These are phyloP conservation scores for Lapara coniferarum DNA, from an alignment of 2,888 invertebrate genomes.

Conservation along the genomic window DNA sequence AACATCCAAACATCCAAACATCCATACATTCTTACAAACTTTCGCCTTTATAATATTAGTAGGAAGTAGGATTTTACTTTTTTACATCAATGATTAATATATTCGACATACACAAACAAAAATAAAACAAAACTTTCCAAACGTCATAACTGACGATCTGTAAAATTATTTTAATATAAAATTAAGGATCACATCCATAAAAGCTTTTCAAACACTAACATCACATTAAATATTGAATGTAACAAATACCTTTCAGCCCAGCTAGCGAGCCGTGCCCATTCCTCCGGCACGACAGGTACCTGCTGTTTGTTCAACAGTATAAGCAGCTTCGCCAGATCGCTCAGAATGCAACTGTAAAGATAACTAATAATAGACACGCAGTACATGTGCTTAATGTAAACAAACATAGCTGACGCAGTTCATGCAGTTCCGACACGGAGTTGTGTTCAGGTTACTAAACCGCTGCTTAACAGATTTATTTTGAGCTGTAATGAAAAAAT, in stretches of 20 bases:
- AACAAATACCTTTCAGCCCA: conserved; percentile 89
- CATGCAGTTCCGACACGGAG: conserved; percentile 5
- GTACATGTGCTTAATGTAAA: conserved; percentile 43
- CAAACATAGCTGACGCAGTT: conserved; percentile 36
- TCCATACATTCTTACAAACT: too few species aligned
- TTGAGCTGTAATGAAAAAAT: conserved; percentile 25
- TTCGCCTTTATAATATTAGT: too few species aligned
- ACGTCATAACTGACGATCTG: too few species aligned
- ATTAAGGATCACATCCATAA: not conserved
- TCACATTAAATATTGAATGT: not conserved
- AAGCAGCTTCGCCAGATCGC: conserved; percentile 92
- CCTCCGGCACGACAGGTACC: conserved; percentile 89
- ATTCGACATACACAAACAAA: too few species aligned
- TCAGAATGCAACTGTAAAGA: conserved; percentile 76
- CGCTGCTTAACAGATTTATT: conserved; percentile 26
- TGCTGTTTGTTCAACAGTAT: conserved; percentile 90
- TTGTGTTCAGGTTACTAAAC: conserved; percentile 25
- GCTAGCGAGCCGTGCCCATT: conserved; percentile 91
- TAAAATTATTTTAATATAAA: not conserved
- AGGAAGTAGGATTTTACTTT: too few species aligned
- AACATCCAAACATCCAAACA: too few species aligned
- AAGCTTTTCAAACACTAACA: not conserved
- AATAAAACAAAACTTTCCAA: too few species aligned
- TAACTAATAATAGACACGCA: conserved; percentile 41
- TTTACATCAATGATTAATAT: too few species aligned